Evolutionary conservation across 2,888 invertebrate genomes (phyloP), one percentile per base, ranked within the genome.

Genomic region (Protophormia terraenovae): DNA sequence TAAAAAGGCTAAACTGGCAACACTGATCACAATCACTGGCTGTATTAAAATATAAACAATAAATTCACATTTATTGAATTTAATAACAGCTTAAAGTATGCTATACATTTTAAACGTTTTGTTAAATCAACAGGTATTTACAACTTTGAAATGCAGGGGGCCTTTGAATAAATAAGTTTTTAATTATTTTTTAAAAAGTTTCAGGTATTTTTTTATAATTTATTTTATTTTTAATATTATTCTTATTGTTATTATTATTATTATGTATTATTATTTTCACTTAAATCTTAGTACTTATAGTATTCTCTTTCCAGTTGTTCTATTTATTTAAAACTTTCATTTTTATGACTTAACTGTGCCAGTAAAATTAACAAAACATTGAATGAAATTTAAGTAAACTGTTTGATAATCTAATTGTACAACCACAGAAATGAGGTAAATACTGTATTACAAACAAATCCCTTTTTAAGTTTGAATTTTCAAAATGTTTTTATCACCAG

Each of bases 321-420:
- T n/a, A n/a, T n/a, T n/a, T n/a, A n/a, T n/a, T n/a, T n/a, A 38
- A n/a, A 62, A 64, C 41, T 64, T 27, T 64, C 24, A 6, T 41
- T 64, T 27, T 41, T 22, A 22, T 50, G 7, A n/a, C 3, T 19
- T 27, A 7, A 2, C n/a, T 24, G 3, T 29, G 2, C 7, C 24
- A 16, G 14, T 16, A 10, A 16, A 64, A 27, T 53, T 7, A 53
- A 35, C 27, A 67, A 62, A 75, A 50, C 45, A 69, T 38, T 75
- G 12, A 78, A 64, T 66, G 19, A 47, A 64, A 75, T 38, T 84
- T 71, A 38, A 35, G 8, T 60, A 80, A 77, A 77, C 60, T 69
- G 76, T 60, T 32, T 73, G 87, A 80, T 86, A 86, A 88, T 86
- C 86, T 86, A 87, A 87, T 87, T 88, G 84, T 66, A 78, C 73